These are phyloP conservation scores for Poecilus cupreus DNA, from an alignment of 2,888 invertebrate species.

Conservation along the genomic window DNA sequence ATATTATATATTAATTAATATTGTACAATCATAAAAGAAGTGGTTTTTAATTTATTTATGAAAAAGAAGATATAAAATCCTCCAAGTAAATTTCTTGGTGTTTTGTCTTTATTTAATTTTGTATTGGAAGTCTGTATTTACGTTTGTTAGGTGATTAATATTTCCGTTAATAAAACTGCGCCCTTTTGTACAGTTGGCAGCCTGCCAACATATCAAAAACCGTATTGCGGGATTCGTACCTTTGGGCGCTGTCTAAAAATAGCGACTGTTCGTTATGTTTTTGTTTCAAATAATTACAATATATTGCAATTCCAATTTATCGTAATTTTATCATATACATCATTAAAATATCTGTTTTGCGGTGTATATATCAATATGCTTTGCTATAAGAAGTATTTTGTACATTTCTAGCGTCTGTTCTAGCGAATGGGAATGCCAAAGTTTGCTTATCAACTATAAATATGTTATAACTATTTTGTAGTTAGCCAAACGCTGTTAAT, in stretches of 20 bases:
- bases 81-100: neutral
- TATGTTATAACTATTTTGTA: neutral
- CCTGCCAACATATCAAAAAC: constrained; percentile 35
- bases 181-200: constrained; percentile 37
- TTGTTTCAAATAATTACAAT: constrained; percentile 27
- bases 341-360: constrained; percentile 1
- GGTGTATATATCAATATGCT: constrained; percentile 9
- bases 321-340: neutral
- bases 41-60: constrained; percentile 1
- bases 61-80: neutral
- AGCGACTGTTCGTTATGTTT: constrained; percentile 45
- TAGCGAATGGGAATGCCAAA: constrained; percentile 6
- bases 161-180: constrained; percentile 22
- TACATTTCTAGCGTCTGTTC: neutral
- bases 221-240: constrained; percentile 50
- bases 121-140: constrained; percentile 6
- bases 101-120: constrained; percentile 21
- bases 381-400: neutral
- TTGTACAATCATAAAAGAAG: neutral
- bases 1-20: neutral
- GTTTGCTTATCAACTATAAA: neutral
- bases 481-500: constrained; percentile 10
- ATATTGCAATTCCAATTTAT: constrained; percentile 3
- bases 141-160: constrained; percentile 41
- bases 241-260: constrained; percentile 54